phyloP scores from a whole-genome alignment of 2,113 vertebrate genomes.

The Prochilodus magdalenae region DNA sequence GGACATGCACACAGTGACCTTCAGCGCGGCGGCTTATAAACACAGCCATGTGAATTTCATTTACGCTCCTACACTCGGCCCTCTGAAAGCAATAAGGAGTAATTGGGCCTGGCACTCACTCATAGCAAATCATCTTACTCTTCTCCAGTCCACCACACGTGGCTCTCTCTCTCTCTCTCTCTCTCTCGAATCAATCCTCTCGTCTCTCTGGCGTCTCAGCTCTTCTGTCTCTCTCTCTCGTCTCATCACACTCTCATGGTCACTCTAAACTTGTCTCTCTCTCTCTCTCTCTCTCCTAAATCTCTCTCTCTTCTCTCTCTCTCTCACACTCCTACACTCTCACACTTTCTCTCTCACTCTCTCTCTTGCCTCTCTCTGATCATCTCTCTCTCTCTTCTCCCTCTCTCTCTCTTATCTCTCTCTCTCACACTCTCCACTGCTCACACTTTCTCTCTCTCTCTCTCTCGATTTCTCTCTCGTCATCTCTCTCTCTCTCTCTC shows the following conservation, averaged over 20 bases:
- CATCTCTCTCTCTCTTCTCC: background rate
- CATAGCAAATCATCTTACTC: slow-evolving; percentile 52
- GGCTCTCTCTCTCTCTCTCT: slow-evolving; percentile 32
- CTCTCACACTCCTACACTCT: background rate
- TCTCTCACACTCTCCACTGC: background rate
- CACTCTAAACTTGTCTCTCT: no score
- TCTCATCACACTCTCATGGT: background rate
- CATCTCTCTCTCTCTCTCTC: background rate
- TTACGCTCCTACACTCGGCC: slow-evolving; percentile 47
- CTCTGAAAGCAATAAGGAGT: slow-evolving; percentile 60
- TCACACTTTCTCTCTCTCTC: background rate
- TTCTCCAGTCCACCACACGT: slow-evolving; percentile 34
- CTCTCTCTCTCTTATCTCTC: no score
- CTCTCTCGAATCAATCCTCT: background rate
- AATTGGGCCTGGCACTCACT: slow-evolving; percentile 58
- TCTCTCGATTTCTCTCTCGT: background rate
- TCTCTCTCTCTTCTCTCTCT: background rate
- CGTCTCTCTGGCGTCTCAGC: no score
- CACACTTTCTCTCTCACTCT: background rate
- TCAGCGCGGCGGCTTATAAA: slow-evolving; percentile 50
- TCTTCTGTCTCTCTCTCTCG: slow-evolving; percentile 3
- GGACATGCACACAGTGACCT: slow-evolving; percentile 48
- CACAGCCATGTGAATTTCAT: slow-evolving; percentile 55
- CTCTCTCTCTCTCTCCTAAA: no score
- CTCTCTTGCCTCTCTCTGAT: background rate